A percentile compares a stretch with the other conserved stretches of the same genome.
Conservation (phyloP, 2,797 vertebrate genomes). For the Periophthalmus magnuspinnatus region DNA sequence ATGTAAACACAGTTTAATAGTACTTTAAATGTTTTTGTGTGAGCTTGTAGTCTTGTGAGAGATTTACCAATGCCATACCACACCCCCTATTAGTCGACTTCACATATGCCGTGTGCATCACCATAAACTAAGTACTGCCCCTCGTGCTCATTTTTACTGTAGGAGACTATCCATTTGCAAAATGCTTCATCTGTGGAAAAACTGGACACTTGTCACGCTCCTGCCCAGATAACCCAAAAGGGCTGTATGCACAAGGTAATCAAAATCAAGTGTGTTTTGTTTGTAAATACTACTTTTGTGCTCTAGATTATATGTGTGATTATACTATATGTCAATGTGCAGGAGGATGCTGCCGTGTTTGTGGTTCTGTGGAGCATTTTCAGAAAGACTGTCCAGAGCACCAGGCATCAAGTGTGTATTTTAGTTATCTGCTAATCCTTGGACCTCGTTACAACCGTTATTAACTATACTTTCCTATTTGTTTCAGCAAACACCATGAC, state of each 20-base stretch:
- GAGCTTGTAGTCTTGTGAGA: too few species aligned
- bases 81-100: too few species aligned
- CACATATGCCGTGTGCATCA: too few species aligned
- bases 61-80: too few species aligned
- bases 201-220: slow-evolving; percentile 90
- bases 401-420: slow-evolving; percentile 81
- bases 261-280: background rate
- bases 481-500: slow-evolving; percentile 82
- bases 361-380: slow-evolving; percentile 95
- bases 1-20: too few species aligned
- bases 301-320: too few species aligned
- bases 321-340: background rate
- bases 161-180: slow-evolving; percentile 93
- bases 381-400: slow-evolving; percentile 91
- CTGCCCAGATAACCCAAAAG: slow-evolving; percentile 93
- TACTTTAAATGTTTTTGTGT: too few species aligned
- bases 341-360: slow-evolving; percentile 91
- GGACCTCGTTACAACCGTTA: background rate
- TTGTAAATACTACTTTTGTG: fast-evolving
- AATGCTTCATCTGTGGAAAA: slow-evolving; percentile 94
- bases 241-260: slow-evolving; percentile 90
- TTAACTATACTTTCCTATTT: slow-evolving; percentile 3
- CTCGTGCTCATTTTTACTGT: slow-evolving; percentile 14
- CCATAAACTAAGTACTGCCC: background rate
- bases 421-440: background rate